phyloP scores from a whole-genome alignment of 2,888 invertebrate genomes.

The Metallyticus violacea region DNA sequence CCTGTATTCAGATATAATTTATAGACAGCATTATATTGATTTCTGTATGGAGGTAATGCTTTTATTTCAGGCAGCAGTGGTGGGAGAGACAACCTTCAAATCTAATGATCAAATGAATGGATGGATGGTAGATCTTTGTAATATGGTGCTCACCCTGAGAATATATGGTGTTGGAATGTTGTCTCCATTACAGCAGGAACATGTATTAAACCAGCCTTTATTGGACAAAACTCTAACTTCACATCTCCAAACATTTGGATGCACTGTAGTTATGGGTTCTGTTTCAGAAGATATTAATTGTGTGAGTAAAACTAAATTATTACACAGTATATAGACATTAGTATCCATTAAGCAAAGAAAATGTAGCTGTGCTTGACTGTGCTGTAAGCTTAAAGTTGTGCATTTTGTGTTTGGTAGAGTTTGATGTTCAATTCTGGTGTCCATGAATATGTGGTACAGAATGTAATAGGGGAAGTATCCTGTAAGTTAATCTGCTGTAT shows the following conservation, averaged over 20 bases:
- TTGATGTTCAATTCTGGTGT: too few species aligned
- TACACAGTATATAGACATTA: background rate
- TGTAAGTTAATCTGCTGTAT: too few species aligned
- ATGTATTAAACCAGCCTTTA: constrained; percentile 24
- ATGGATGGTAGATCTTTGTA: constrained; percentile 32
- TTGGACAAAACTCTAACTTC: constrained; percentile 33
- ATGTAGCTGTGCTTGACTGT: too few species aligned
- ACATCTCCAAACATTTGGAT: constrained; percentile 35
- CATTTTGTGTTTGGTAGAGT: too few species aligned
- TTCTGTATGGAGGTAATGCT: background rate
- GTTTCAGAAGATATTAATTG: constrained; percentile 30
- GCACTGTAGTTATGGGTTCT: constrained; percentile 34
- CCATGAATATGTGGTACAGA: too few species aligned
- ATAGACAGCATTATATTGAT: too few species aligned
- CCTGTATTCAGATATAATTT: too few species aligned
- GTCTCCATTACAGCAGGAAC: background rate
- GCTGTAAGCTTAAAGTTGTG: too few species aligned
- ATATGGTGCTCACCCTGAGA: constrained; percentile 28
- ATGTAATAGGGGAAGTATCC: too few species aligned
- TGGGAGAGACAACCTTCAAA: constrained; percentile 3
- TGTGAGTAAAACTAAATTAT: constrained; percentile 23
- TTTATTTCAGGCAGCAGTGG: background rate
- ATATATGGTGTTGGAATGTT: constrained; percentile 21
- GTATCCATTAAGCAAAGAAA: background rate
- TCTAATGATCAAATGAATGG: constrained; percentile 25